Percentiles rank a stretch among this genome's conserved stretches.
Evolutionary conservation across 2,888 invertebrate species (phyloP).

Genomic region (Ennomos erosarius): DNA sequence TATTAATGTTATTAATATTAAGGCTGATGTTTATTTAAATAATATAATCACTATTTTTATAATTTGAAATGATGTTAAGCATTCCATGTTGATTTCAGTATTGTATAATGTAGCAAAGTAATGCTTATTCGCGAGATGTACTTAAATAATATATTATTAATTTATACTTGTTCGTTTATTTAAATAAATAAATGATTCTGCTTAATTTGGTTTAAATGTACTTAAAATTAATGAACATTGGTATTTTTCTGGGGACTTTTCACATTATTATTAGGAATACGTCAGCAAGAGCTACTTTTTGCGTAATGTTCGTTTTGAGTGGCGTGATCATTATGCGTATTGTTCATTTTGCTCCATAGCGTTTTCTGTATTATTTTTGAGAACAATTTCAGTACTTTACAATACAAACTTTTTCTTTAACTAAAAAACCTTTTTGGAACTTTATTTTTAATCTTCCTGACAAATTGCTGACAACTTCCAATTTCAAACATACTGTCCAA

Average conservation of each 20-base stretch:
- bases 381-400: too few relatives aligned
- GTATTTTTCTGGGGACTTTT: too few relatives aligned
- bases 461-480: conserved; percentile 41
- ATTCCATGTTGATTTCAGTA: conserved; percentile 54
- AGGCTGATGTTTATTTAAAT: conserved; percentile 56
- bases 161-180: conserved; percentile 5
- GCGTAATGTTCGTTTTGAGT: too few relatives aligned
- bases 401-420: background rate
- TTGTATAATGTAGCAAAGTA: conserved; percentile 36
- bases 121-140: conserved; percentile 18
- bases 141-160: conserved; percentile 23
- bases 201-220: conserved; percentile 7
- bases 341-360: too few relatives aligned
- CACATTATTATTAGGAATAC: too few relatives aligned
- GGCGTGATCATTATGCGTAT: too few relatives aligned
- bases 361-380: too few relatives aligned
- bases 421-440: background rate
- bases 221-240: too few relatives aligned
- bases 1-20: conserved; percentile 46
- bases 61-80: conserved; percentile 40
- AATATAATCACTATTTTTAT: conserved; percentile 14
- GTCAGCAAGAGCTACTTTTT: too few relatives aligned
- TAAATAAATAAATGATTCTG: conserved; percentile 15
- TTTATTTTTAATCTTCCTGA: background rate
- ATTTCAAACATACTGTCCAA: conserved; percentile 55